Evolutionary conservation across 2,888 invertebrate genomes (phyloP).

Genomic region (Polymixis flavicincta): DNA sequence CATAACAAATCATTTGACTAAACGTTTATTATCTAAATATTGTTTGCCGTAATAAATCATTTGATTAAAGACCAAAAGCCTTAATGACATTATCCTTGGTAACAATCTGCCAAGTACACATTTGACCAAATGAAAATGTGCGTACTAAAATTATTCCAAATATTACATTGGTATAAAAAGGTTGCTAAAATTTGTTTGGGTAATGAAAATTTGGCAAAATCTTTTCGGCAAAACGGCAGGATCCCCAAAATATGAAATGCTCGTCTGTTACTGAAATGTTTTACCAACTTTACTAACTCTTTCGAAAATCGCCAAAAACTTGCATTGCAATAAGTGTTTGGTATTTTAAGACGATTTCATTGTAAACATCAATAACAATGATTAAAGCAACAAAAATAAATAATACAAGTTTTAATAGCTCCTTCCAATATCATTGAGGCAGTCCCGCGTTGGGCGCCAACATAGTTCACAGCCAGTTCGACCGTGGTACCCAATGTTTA

Average conservation of each 20-base stretch:
- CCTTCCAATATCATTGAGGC: background rate
- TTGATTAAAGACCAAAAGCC: no score
- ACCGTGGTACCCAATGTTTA: background rate
- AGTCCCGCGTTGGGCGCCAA: conserved; percentile 44
- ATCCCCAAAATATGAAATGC: background rate
- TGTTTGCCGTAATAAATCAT: no score
- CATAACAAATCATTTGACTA: no score
- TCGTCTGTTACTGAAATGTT: background rate
- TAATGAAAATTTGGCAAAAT: no score
- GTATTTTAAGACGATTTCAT: background rate
- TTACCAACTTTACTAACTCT: background rate
- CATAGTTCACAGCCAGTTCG: background rate
- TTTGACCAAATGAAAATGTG: no score
- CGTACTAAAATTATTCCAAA: no score
- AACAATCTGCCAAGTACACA: no score
- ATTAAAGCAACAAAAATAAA: background rate
- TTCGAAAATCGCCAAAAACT: background rate
- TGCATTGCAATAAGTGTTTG: background rate
- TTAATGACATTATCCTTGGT: no score
- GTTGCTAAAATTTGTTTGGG: no score
- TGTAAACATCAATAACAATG: background rate
- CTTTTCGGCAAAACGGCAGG: no score
- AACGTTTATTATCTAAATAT: no score
- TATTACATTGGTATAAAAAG: no score
- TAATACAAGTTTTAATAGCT: background rate